Conservation (phyloP, 2,888 invertebrate genomes). For the Galerucella nymphaeae region DNA sequence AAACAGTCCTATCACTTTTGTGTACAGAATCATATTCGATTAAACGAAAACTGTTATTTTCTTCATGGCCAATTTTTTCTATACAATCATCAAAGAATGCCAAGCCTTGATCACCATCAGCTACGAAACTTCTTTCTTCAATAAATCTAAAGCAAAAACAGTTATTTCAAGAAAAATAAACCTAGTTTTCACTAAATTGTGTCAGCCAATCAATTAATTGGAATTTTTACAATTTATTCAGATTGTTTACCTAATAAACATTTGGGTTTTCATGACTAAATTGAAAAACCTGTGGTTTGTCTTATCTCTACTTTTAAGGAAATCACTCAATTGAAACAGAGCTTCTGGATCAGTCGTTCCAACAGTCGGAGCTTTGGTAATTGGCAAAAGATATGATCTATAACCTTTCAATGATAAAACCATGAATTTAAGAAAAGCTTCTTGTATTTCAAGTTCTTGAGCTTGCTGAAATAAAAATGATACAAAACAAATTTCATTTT, state of each 20-base stretch:
- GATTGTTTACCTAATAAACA: conserved; percentile 81
- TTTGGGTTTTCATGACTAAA: conserved; percentile 91
- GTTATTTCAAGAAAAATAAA: not conserved
- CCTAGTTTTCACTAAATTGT: too few relatives aligned
- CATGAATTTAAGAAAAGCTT: conserved; percentile 96
- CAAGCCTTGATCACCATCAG: conserved; percentile 95
- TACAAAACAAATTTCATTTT: not conserved
- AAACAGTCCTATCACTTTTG: conserved; percentile 90
- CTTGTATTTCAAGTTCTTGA: conserved; percentile 94
- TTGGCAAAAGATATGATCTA: conserved; percentile 86
- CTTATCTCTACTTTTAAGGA: conserved; percentile 89
- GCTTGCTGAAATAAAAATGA: conserved; percentile 71
- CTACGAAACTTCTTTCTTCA: conserved; percentile 97
- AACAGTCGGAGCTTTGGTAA: conserved; percentile 91
- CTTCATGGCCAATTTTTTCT: conserved; percentile 76
- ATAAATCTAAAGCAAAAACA: conserved; percentile 73
- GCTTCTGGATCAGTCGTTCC: conserved; percentile 96
- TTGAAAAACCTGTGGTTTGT: conserved; percentile 90
- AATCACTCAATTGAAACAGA: conserved; percentile 92
- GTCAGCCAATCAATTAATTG: too few relatives aligned
- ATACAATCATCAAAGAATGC: conserved; percentile 98
- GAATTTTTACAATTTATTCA: not conserved
- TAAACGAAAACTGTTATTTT: conserved; percentile 72
- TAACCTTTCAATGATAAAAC: conserved; percentile 92
- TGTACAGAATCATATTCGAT: conserved; percentile 85